phyloP scores from a whole-genome alignment of 2,797 vertebrate genomes.

The Chelonia mydas region DNA sequence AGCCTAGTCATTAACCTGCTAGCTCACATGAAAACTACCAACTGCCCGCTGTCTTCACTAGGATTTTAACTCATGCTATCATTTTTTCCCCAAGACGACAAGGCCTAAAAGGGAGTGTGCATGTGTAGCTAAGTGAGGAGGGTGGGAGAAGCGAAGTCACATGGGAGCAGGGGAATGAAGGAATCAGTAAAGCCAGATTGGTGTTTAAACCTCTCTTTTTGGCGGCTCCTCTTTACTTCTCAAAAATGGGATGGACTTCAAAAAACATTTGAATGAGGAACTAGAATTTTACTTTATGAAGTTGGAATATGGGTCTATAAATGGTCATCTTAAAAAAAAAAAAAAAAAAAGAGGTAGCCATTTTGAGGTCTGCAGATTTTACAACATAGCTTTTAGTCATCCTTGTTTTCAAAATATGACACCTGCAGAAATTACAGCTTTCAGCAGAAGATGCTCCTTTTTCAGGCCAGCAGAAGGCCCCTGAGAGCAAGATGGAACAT shows the following conservation, averaged over 20 bases:
- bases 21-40: not conserved
- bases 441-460: not conserved
- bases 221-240: not conserved
- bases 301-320: not conserved
- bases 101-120: not conserved
- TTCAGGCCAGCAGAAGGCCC: not conserved
- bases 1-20: slow-evolving; percentile 1
- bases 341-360: not conserved
- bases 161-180: not conserved
- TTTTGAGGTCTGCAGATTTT: not conserved
- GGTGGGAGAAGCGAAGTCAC: too few species aligned
- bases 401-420: not conserved
- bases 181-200: not conserved
- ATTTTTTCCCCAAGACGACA: not conserved
- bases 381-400: not conserved
- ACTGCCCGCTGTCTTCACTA: not conserved
- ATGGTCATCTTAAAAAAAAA: not conserved
- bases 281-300: not conserved
- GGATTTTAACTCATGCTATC: not conserved
- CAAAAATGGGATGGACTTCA: not conserved
- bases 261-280: not conserved
- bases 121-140: not conserved
- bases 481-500: not conserved
- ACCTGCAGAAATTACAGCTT: not conserved
- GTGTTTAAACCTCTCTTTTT: not conserved